These are phyloP conservation scores for Scatophagus argus DNA, from an alignment of 2,113 vertebrate species.

Conservation along the genomic window DNA sequence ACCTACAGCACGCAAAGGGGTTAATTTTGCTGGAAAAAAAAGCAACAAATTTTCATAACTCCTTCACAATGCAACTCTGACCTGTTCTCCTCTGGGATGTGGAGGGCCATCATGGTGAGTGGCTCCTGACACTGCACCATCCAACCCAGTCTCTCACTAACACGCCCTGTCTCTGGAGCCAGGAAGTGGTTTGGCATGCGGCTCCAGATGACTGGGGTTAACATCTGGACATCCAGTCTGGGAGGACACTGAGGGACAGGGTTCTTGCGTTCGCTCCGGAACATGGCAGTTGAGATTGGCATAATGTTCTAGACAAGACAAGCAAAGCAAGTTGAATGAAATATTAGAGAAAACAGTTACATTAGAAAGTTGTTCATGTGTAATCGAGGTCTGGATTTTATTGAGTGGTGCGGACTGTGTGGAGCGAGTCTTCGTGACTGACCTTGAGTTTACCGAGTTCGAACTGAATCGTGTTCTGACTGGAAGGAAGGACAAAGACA, in stretches of 20 bases:
- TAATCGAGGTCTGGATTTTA: not conserved
- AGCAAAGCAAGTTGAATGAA: no score
- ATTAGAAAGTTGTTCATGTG: not conserved
- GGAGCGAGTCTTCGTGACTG: conserved; percentile 20
- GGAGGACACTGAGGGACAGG: conserved; percentile 92
- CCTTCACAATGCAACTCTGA: conserved; percentile 51
- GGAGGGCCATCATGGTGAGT: conserved; percentile 95
- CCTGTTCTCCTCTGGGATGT: conserved; percentile 96
- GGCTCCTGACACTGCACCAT: conserved; percentile 88
- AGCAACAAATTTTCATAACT: not conserved
- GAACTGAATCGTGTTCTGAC: conserved; percentile 93
- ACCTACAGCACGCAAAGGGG: conserved; percentile 76
- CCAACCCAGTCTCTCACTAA: conserved; percentile 92
- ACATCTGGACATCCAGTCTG: conserved; percentile 87
- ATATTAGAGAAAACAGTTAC: no score
- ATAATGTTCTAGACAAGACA: conserved; percentile 90
- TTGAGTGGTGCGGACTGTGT: not conserved
- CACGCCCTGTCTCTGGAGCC: conserved; percentile 82
- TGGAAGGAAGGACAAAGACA: conserved; percentile 90
- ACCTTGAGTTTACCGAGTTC: conserved; percentile 96
- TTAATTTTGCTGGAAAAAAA: not conserved
- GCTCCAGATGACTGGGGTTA: conserved; percentile 94
- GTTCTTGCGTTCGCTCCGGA: conserved; percentile 93
- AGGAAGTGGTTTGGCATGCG: conserved; percentile 93
- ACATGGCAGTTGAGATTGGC: conserved; percentile 96